These are phyloP conservation scores for Doryteuthis pealeii DNA, from an alignment of 1,140 invertebrate species.

Conservation along the genomic window DNA sequence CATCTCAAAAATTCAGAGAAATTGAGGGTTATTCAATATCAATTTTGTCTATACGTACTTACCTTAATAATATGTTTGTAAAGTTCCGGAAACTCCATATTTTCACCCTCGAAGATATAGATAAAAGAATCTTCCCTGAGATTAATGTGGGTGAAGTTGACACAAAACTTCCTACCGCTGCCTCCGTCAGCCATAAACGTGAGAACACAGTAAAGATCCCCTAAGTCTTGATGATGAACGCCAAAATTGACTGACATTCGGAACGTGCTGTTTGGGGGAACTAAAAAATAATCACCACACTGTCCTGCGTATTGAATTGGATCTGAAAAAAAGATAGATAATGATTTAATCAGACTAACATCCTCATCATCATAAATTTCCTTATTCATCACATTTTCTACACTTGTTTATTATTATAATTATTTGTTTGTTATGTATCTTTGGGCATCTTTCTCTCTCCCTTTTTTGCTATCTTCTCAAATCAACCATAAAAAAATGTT, in stretches of 20 bases:
- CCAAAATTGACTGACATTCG: neutral
- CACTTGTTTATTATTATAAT: no score
- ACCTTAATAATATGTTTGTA: constrained; percentile 1
- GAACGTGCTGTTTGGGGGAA: neutral
- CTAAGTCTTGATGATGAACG: neutral
- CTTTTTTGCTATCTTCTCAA: no score
- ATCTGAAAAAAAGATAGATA: neutral
- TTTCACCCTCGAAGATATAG: constrained; percentile 5
- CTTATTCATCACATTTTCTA: no score
- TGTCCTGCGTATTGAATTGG: neutral
- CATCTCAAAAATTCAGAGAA: no score
- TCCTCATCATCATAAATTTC: no score
- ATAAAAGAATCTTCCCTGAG: neutral
- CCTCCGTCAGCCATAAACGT: neutral
- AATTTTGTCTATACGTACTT: no score
- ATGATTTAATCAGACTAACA: no score
- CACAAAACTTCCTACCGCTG: neutral
- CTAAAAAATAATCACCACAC: neutral
- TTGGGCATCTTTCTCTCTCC: no score
- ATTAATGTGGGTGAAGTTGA: neutral
- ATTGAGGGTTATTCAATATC: no score
- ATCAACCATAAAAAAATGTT: no score
- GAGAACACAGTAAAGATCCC: neutral
- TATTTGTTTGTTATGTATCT: no score
- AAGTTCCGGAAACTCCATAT: constrained; percentile 5